Evolutionary conservation across 2,113 vertebrate genomes (phyloP), one percentile per base, ranked within the genome.

Genomic region (Macquaria ambigua): DNA sequence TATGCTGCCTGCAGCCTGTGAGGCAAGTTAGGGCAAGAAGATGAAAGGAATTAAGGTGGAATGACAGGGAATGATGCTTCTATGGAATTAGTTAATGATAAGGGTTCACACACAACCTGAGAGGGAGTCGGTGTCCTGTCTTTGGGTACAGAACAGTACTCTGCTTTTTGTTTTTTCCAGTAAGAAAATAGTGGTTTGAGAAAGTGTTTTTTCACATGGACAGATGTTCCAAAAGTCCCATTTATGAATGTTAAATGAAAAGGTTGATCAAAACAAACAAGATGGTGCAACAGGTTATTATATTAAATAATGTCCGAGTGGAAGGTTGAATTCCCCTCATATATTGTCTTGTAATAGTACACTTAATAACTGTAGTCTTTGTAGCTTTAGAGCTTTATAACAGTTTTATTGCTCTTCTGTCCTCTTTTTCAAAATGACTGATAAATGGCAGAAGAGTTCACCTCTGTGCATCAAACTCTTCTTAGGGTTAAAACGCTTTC

Each of bases 1-100:
- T 23, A 62, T 4, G 0, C 6, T 69, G 63, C 5, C 6, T 46
- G 20, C 31, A 70, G 4, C 14, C n/a, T 50, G 5, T 15, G 14
- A 82, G 73, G 18, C 90, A 90, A 81, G 92, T 74, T 68, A 8
- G 68, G 78, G 41, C 92, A 89, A 39, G 84, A 87, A 31, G 21
- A 68, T 59, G 14, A 4, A 9, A 72, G 53, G 64, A 78, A 50
- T 28, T 59, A 2, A 21, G 1, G 15, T 52, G 0, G 55, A 87
- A 68, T 70, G 8, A 58, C 55, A 56, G 16, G n/a, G n/a, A 56
- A 3, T 0, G 37, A 39, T 52, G 21, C 21, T 41, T 74, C 21
- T 6, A 3, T 73, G 76, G 73, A 8, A 72, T 28, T 14, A 2
- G n/a, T 1, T 48, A 64, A 77, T 55, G 31, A 72, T 28, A 10